phyloP scores from a whole-genome alignment of 2,797 vertebrate species.

The Australoheros facetus region DNA sequence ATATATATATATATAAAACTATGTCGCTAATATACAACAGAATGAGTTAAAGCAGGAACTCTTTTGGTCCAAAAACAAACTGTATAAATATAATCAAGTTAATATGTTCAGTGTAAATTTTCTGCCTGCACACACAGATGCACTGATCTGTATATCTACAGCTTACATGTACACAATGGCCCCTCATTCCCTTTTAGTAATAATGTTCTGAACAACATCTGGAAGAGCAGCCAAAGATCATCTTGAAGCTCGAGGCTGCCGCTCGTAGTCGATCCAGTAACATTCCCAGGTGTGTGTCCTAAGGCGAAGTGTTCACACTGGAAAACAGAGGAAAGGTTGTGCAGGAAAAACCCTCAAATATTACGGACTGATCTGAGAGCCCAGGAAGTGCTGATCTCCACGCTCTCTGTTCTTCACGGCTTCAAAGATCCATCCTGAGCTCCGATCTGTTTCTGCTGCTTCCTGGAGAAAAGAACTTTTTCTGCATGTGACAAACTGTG shows the following conservation, averaged over 20 bases:
- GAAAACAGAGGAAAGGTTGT: conserved; percentile 2
- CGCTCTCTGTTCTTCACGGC: not conserved
- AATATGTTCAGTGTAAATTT: conserved; percentile 60
- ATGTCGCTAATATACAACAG: conserved; percentile 28
- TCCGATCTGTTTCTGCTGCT: not conserved
- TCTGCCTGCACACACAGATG: conserved; percentile 48
- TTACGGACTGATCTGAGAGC: conserved; percentile 1
- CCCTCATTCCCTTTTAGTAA: conserved; percentile 51
- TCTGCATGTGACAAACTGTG: not conserved
- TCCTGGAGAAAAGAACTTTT: no score
- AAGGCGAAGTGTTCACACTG: conserved; percentile 59
- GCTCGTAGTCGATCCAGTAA: conserved; percentile 17
- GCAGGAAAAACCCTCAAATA: conserved; percentile 41
- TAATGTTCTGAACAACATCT: not conserved
- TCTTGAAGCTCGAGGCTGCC: conserved; percentile 3
- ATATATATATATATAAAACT: not conserved
- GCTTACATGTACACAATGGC: conserved; percentile 30
- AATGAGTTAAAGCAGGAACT: conserved; percentile 19
- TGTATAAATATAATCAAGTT: conserved; percentile 62
- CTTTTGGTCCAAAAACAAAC: conserved; percentile 56
- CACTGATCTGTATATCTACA: conserved; percentile 29
- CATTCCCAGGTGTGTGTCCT: conserved; percentile 55
- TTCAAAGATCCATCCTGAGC: not conserved
- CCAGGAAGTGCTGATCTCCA: not conserved
- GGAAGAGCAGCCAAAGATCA: not conserved